Evolutionary conservation across 2,888 invertebrate species (phyloP), one percentile per base, ranked within the genome.

Genomic region (Slavum lentiscoides): DNA sequence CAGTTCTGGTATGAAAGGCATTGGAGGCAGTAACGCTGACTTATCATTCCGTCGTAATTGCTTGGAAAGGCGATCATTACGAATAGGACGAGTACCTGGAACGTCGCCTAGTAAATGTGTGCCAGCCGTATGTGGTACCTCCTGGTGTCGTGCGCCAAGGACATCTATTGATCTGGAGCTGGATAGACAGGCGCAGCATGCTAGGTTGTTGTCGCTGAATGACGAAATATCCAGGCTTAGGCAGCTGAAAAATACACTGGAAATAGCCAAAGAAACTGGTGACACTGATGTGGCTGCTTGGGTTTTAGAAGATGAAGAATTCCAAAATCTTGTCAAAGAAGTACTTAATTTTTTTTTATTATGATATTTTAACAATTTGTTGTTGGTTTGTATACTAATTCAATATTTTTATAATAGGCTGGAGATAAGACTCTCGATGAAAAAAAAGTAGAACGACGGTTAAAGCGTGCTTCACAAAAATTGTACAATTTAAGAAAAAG

Each of bases 111-210:
- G 30, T 67, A 55, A 74, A 49, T 82, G 80, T 21, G 61, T 81
- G 37, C 82, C 83, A 67, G 68, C 70, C 39, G 81, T 83, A 43
- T 82, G 80, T 59, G 66, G 80, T 68, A 81, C 82, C 49, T 82
- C 81, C 39, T 76, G 72, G 62, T 75, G 82, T 39, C 80, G 81
- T 30, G 82, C 82, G 55, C 85, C 93, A 53, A 89, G 95, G 84
- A 97, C 97, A 1, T 96, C 96, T 1, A 90, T 97, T 74, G 97
- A 97, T 87, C 89, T 97, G 84, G 93, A 97, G 86, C 88, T 97
- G 83, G 97, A 97, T 87, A 89, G 96, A 84, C 93, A 93, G 87
- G 97, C 97, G 77, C 97, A 97, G 85, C 94, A 96, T 87, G 92
- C 93, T 19, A 90, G 94, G 82, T 88, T 97, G 75, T 91, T 92